phyloP scores from a whole-genome alignment of 2,113 vertebrate species.

The Forbesichthys agassizii region DNA sequence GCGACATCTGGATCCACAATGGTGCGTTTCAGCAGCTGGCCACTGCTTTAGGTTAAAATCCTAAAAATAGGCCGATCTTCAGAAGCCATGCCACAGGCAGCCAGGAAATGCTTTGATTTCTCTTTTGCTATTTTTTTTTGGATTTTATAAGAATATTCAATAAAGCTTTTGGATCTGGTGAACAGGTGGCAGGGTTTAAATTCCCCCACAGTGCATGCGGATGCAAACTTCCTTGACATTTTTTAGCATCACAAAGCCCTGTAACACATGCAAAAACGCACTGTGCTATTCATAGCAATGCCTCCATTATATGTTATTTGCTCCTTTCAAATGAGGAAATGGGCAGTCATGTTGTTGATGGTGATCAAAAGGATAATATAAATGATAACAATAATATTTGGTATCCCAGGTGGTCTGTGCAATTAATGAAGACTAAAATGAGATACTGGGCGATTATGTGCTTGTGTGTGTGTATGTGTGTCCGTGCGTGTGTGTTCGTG shows the following conservation, averaged over 20 bases:
- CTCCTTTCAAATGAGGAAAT: constrained; percentile 3
- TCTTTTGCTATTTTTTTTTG: constrained; percentile 49
- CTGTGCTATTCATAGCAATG: constrained; percentile 21
- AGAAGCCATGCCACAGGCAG: constrained; percentile 77
- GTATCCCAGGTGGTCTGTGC: neutral
- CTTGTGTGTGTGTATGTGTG: constrained; percentile 36
- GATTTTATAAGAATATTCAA: constrained; percentile 78
- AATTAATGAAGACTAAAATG: constrained; percentile 20
- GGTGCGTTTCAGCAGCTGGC: constrained; percentile 63
- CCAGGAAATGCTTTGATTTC: constrained; percentile 82
- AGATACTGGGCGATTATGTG: constrained; percentile 8
- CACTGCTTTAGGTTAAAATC: constrained; percentile 72
- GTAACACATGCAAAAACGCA: constrained; percentile 53
- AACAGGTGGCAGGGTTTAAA: constrained; percentile 79
- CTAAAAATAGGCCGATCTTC: constrained; percentile 78
- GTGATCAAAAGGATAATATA: neutral
- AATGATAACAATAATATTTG: neutral
- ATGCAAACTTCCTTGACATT: constrained; percentile 71
- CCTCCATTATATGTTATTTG: neutral
- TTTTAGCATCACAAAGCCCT: constrained; percentile 70
- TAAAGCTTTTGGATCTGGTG: constrained; percentile 77
- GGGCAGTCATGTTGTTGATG: neutral
- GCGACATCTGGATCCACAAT: constrained; percentile 71
- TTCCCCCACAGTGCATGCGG: constrained; percentile 54
- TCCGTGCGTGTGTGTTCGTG: constrained; percentile 28